Evolutionary conservation across 2,888 invertebrate genomes (phyloP).

Genomic region (Mythimna albipuncta): DNA sequence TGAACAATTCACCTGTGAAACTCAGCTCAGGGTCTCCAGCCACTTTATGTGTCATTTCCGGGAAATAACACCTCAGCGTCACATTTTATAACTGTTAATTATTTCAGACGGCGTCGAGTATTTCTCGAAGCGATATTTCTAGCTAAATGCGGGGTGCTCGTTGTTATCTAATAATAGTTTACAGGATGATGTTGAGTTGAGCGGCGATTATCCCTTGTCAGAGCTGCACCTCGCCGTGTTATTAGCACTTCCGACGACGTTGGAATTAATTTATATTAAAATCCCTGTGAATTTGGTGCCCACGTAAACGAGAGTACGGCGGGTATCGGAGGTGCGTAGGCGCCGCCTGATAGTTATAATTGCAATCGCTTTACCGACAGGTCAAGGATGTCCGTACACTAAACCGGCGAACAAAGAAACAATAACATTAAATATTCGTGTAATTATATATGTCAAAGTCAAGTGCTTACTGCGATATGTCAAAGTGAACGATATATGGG

Average conservation of each 20-base stretch:
- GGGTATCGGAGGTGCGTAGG: slow-evolving; percentile 65
- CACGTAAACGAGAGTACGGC: slow-evolving; percentile 63
- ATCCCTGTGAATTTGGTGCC: slow-evolving; percentile 58
- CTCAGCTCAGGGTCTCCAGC: slow-evolving; percentile 61
- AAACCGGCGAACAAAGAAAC: slow-evolving; percentile 75
- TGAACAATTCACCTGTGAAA: slow-evolving; percentile 66
- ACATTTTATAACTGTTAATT: slow-evolving; percentile 68
- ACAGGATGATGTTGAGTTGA: slow-evolving; percentile 55
- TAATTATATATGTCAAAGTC: slow-evolving; percentile 79
- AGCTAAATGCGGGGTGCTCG: slow-evolving; percentile 60
- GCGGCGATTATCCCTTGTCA: slow-evolving; percentile 63
- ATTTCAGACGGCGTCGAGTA: slow-evolving; percentile 57
- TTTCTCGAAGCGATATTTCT: slow-evolving; percentile 62
- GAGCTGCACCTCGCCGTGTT: slow-evolving; percentile 56
- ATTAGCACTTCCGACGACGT: slow-evolving; percentile 65
- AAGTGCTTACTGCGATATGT: slow-evolving; percentile 68
- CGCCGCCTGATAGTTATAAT: slow-evolving; percentile 65
- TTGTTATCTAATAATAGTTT: slow-evolving; percentile 68
- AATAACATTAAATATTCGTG: slow-evolving; percentile 74
- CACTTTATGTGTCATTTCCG: slow-evolving; percentile 71
- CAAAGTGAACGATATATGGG: slow-evolving; percentile 70
- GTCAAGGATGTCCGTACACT: slow-evolving; percentile 74
- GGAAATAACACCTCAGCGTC: slow-evolving; percentile 75
- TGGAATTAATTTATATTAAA: slow-evolving; percentile 67
- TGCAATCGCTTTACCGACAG: slow-evolving; percentile 72